phyloP scores from a whole-genome alignment of 2,113 vertebrate genomes.

The Bambusicola thoracicus region DNA sequence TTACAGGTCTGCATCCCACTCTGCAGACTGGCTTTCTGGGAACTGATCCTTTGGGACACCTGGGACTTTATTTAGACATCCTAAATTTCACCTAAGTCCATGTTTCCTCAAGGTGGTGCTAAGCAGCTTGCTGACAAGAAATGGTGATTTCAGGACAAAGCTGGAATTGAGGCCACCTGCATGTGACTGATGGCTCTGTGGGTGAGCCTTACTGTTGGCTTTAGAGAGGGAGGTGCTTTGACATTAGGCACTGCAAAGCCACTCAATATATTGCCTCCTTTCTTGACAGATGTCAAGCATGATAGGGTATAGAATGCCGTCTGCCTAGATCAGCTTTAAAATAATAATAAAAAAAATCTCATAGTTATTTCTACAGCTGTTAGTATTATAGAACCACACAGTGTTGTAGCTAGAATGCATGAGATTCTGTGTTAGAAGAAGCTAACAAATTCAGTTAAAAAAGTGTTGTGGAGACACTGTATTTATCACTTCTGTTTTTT shows the following conservation, averaged over 20 bases:
- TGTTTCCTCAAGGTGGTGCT: background rate
- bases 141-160: rapidly evolving
- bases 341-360: background rate
- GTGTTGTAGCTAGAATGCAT: background rate
- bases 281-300: background rate
- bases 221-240: background rate
- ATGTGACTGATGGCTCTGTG: rapidly evolving
- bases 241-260: background rate
- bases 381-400: background rate
- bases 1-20: background rate
- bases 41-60: background rate
- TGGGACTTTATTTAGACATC: background rate
- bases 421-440: background rate
- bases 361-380: background rate
- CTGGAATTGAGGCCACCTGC: background rate
- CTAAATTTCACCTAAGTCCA: background rate
- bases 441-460: background rate
- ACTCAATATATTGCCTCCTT: background rate
- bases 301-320: background rate
- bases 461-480: background rate
- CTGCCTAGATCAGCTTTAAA: background rate
- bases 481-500: background rate
- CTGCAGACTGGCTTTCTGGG: background rate
- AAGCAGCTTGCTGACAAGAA: background rate
- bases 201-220: background rate